Base-by-base conservation (phyloP, 2,888 invertebrate genomes). In the Drosophila mulleri region DNA sequence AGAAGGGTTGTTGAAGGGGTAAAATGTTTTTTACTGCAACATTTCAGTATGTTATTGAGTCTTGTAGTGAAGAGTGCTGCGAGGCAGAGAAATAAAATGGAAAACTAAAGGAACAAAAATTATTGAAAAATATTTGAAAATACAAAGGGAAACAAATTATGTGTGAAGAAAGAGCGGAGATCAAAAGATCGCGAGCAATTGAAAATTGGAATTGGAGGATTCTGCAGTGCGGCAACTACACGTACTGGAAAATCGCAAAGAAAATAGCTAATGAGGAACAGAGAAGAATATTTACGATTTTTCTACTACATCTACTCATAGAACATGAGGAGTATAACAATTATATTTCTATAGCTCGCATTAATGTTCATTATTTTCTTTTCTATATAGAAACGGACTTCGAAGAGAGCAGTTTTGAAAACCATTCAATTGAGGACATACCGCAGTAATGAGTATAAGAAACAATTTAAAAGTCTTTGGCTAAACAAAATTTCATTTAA, bases 1-100 rank as follows among this genome's bases (percentile, higher is more conserved):
- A 32, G 39, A 50, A 75, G 88, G 90, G 85, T 89, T 75, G 84
- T 4, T 67, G 4, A 35, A 32, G 58, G 41, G 41, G 8, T 42
- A 23, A 12, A 8, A 29, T 26, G 14, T 76, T 84, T 75, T 84
- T 78, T 41, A 60, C 2, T 6, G 1, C 0, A 5, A 16, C 6
- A 29, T 7, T 54, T 87, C 41, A 84, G 84, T 84, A 7, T 2
- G 7, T 11, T 14, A 16, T 7, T 12, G 52, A 23, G 11, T 6
- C 12, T 67, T 32, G 45, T 14, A 42, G 42, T 5, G 62, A 35
- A 11, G 35, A 45, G 74, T 37, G 32, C 56, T 23, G 0, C 12
- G 6, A 20, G 5, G 11, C 18, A 37, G 5, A n/a, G 0, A 50
- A 12, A 14, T 7, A 3, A 18, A 48, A 12, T 14, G 14, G 20